Percentiles rank a stretch among this genome's conserved stretches.
Evolutionary conservation across 2,113 vertebrate genomes (phyloP).

Genomic region (Terrapene triunguis): DNA sequence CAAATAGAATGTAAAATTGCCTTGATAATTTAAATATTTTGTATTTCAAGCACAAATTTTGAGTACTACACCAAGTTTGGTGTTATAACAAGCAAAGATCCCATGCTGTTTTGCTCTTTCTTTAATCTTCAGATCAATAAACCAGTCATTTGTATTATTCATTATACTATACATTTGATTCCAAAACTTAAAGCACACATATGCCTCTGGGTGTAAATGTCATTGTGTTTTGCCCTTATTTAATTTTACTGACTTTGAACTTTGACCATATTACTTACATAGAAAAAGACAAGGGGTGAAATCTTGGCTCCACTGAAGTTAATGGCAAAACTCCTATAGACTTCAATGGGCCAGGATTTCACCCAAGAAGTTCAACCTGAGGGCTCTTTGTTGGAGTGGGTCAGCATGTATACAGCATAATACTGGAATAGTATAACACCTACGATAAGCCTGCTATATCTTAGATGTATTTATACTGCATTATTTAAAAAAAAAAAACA

Average conservation of each 20-base stretch:
- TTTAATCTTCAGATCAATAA: background rate
- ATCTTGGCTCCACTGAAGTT: background rate
- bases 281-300: background rate
- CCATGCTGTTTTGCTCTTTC: background rate
- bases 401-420: background rate
- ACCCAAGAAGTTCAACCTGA: background rate
- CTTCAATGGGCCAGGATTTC: background rate
- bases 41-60: background rate
- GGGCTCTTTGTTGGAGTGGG: background rate
- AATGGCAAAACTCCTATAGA: background rate
- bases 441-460: background rate
- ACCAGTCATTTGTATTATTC: background rate
- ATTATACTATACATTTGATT: background rate
- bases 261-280: background rate
- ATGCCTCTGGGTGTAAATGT: background rate
- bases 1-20: background rate
- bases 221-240: background rate
- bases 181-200: background rate
- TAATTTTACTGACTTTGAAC: background rate
- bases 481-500: background rate
- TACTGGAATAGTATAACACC: background rate
- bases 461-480: background rate
- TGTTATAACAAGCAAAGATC: background rate
- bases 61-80: background rate
- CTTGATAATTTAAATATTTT: background rate